These are phyloP conservation scores for Hippocampus zosterae DNA, from an alignment of 2,113 vertebrate species.

Conservation along the genomic window DNA sequence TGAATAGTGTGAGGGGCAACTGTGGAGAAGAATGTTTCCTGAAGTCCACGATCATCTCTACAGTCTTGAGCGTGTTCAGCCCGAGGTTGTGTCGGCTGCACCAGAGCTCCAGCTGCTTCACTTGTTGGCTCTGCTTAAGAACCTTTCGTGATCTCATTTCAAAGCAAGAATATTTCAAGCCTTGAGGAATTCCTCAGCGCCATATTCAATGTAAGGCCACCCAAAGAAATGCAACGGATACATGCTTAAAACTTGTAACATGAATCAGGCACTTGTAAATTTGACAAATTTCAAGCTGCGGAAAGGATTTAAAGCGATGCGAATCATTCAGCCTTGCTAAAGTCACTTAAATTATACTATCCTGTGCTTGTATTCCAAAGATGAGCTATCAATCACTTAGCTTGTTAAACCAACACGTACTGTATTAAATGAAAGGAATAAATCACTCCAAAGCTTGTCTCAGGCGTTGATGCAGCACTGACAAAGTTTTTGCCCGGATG, in stretches of 20 bases:
- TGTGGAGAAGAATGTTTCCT: too few species aligned
- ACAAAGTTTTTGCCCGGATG: too few species aligned
- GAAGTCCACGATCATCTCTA: too few species aligned
- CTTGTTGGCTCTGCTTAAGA: background rate
- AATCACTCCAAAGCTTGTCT: background rate
- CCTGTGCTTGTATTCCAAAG: background rate
- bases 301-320: background rate
- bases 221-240: background rate
- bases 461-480: too few species aligned
- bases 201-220: background rate
- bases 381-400: background rate
- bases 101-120: too few species aligned
- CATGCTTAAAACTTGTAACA: background rate
- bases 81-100: too few species aligned
- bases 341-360: background rate
- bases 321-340: background rate
- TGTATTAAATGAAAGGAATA: background rate
- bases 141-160: background rate
- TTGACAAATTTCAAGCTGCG: background rate
- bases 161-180: background rate
- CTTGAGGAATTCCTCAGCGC: background rate
- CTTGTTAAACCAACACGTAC: background rate
- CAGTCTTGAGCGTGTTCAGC: too few species aligned
- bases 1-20: too few species aligned
- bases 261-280: background rate